Conservation (phyloP, 2,888 invertebrate species). For the Ptychoptera contaminata region DNA sequence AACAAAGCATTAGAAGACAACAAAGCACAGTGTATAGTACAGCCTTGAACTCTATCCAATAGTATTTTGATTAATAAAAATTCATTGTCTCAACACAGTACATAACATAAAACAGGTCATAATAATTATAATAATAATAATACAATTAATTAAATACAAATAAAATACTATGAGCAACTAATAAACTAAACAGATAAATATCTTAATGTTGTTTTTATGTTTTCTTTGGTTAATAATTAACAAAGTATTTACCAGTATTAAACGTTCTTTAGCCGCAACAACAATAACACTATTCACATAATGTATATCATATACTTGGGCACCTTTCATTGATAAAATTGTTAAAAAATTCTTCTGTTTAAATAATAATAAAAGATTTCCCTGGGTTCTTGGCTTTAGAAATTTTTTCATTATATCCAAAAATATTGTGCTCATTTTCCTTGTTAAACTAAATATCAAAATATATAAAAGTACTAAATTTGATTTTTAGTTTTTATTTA, state of each 20-base stretch:
- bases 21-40: too few relatives aligned
- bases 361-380: conserved; percentile 4
- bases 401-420: conserved; percentile 2
- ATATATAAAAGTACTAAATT: conserved; percentile 7
- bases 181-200: neutral
- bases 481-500: neutral
- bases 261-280: conserved; percentile 2
- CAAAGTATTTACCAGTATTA: neutral
- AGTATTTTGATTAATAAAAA: too few relatives aligned
- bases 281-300: neutral
- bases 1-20: too few relatives aligned
- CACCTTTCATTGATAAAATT: neutral
- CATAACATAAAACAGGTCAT: neutral
- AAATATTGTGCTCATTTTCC: conserved; percentile 1
- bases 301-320: neutral
- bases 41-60: too few relatives aligned
- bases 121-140: neutral
- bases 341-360: conserved; percentile 1
- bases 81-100: neutral
- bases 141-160: neutral
- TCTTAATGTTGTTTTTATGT: neutral
- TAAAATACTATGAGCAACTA: neutral
- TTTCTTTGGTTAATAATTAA: neutral
- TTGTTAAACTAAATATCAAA: conserved; percentile 6
- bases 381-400: conserved; percentile 1